phyloP scores from a whole-genome alignment of 2,888 invertebrate genomes.

The Leuctra nigra region DNA sequence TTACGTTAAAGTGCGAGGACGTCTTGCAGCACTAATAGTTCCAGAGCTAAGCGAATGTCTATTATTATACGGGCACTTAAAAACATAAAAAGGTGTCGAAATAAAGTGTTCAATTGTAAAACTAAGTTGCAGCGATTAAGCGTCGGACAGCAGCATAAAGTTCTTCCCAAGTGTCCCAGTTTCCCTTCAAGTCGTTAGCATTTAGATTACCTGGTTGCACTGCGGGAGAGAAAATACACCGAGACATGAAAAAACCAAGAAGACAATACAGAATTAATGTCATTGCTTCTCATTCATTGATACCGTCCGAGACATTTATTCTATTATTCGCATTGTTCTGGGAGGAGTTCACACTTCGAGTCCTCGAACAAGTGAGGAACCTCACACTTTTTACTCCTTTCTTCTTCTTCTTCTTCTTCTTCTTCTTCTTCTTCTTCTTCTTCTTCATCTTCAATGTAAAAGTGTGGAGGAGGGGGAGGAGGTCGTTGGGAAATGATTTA shows the following conservation, averaged over 20 bases:
- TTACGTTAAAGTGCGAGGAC: too few relatives aligned
- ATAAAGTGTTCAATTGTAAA: too few relatives aligned
- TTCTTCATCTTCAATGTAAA: conserved; percentile 16
- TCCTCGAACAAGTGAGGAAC: not conserved
- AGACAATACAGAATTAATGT: not conserved
- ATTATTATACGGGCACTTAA: too few relatives aligned
- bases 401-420: conserved; percentile 19
- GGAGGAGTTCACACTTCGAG: not conserved
- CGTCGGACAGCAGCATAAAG: too few relatives aligned
- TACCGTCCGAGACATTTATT: not conserved
- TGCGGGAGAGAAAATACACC: not conserved
- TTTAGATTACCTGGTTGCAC: too few relatives aligned
- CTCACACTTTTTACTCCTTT: conserved; percentile 17
- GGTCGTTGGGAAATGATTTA: conserved; percentile 19
- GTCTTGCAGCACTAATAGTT: too few relatives aligned
- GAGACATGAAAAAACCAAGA: not conserved
- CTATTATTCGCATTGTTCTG: conserved; percentile 3
- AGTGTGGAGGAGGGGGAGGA: conserved; percentile 7
- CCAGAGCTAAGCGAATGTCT: too few relatives aligned
- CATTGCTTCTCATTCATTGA: not conserved
- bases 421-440: too few relatives aligned
- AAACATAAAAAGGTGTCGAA: too few relatives aligned
- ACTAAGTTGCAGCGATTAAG: too few relatives aligned
- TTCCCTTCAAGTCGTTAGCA: too few relatives aligned
- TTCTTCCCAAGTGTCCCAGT: too few relatives aligned